Conservation (phyloP, 1,140 invertebrate genomes). For the Drosophila ficusphila region DNA sequence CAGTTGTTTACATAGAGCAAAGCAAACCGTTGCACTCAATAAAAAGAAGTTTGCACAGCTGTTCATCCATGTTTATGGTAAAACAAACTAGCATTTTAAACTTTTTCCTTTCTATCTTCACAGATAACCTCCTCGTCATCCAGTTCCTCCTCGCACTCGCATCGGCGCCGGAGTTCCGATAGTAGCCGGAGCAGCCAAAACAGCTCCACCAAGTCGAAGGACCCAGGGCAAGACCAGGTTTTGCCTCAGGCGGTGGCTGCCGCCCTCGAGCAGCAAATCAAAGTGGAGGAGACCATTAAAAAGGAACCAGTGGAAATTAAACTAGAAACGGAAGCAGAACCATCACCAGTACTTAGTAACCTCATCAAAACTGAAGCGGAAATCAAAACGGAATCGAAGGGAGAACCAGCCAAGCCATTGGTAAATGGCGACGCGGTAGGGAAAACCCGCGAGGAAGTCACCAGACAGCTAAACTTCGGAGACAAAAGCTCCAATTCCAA, state of each 20-base stretch:
- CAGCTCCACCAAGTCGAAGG: slow-evolving; percentile 50
- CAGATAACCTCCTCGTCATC: slow-evolving; percentile 64
- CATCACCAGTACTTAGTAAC: slow-evolving; percentile 25
- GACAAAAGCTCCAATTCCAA: slow-evolving; percentile 31
- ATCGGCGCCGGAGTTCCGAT: slow-evolving; percentile 73
- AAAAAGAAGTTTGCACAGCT: slow-evolving; percentile 8
- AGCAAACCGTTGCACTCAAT: background rate
- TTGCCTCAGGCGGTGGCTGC: slow-evolving; percentile 25
- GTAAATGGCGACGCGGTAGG: slow-evolving; percentile 45
- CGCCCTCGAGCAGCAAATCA: slow-evolving; percentile 46
- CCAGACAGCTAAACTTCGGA: slow-evolving; percentile 69
- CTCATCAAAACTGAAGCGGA: slow-evolving; percentile 54
- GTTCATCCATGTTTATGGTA: background rate
- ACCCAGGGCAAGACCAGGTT: slow-evolving; percentile 17
- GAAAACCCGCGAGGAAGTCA: slow-evolving; percentile 75
- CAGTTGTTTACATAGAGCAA: background rate
- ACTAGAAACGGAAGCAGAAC: background rate
- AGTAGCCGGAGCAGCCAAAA: slow-evolving; percentile 72
- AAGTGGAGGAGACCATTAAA: slow-evolving; percentile 34
- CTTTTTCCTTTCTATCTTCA: background rate
- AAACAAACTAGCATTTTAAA: background rate
- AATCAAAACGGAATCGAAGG: slow-evolving; percentile 61
- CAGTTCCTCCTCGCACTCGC: slow-evolving; percentile 66
- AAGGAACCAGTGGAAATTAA: slow-evolving; percentile 31
- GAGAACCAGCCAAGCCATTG: slow-evolving; percentile 25